Conservation (phyloP, 2,113 vertebrate species). For the Melanocharis versteri region DNA sequence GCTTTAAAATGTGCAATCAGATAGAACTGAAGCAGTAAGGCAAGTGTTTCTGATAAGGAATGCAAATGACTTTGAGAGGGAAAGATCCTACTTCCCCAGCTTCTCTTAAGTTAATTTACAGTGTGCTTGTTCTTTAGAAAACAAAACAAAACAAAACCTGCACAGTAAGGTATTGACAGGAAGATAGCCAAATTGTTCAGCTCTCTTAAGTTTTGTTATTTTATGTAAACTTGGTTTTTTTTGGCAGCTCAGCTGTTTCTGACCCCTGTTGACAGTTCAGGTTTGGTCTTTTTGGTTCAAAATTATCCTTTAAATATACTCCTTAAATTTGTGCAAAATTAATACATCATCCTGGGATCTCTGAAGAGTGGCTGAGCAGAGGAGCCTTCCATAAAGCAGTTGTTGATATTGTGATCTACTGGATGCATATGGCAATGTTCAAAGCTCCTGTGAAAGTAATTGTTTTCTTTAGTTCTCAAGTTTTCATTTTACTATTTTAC, state of each 20-base stretch:
- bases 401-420: background rate
- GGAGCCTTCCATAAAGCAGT: background rate
- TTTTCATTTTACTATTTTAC: background rate
- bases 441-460: background rate
- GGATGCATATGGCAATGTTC: background rate
- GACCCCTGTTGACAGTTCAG: background rate
- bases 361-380: background rate
- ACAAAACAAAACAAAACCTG: background rate
- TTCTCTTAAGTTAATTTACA: background rate
- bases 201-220: background rate
- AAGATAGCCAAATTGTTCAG: background rate
- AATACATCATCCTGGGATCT: background rate
- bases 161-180: background rate
- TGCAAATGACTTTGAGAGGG: background rate
- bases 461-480: background rate
- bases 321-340: background rate
- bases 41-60: background rate
- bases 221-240: background rate
- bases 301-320: background rate
- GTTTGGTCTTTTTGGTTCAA: background rate
- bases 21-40: background rate
- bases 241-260: background rate
- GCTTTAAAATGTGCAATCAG: background rate
- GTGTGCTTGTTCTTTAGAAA: background rate
- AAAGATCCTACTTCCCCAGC: background rate